phyloP scores from a whole-genome alignment of 2,113 vertebrate genomes.

The Osmerus mordax region DNA sequence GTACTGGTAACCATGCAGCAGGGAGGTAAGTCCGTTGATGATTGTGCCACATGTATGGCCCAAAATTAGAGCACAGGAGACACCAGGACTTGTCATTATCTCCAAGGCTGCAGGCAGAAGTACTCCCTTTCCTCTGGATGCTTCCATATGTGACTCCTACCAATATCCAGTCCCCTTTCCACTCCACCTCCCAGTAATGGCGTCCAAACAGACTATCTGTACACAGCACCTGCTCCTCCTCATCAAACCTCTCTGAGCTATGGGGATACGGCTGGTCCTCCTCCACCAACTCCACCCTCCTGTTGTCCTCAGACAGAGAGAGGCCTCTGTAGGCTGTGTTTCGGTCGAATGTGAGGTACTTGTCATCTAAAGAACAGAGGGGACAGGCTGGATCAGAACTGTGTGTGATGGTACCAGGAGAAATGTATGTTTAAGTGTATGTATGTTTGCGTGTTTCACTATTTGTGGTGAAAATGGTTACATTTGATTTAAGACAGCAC shows the following conservation, averaged over 20 bases:
- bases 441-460: neutral
- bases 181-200: no score
- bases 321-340: neutral
- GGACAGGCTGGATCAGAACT: neutral
- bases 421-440: neutral
- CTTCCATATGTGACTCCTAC: no score
- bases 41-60: slow-evolving; percentile 44
- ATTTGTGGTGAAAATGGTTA: neutral
- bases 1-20: slow-evolving; percentile 9
- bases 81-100: no score
- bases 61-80: neutral
- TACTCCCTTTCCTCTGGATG: no score
- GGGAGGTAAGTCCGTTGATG: slow-evolving; percentile 25
- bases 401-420: neutral
- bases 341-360: neutral
- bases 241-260: slow-evolving; percentile 9
- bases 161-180: neutral
- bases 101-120: no score
- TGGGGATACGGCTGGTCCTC: neutral
- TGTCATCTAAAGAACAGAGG: neutral
- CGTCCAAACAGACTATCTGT: no score
- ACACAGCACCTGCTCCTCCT: neutral
- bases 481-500: neutral
- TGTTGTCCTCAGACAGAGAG: slow-evolving; percentile 4
- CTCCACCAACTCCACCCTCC: neutral